Conservation (phyloP, 2,888 invertebrate species). For the Argyra leucocephala region DNA sequence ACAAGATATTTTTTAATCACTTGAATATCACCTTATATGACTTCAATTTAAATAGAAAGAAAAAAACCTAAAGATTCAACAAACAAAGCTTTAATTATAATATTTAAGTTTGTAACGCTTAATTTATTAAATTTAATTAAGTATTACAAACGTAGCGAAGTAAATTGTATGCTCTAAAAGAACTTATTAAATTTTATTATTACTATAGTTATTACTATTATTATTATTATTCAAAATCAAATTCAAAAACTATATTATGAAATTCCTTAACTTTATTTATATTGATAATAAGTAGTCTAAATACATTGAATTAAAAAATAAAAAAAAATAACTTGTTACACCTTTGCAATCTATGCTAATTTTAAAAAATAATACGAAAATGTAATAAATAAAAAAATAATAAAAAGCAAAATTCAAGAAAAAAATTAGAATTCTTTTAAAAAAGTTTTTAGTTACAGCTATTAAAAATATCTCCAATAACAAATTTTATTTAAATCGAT, state of each 20-base stretch:
- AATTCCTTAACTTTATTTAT: background rate
- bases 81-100: no score
- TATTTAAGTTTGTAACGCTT: no score
- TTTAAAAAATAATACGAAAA: background rate
- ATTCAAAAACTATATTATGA: background rate
- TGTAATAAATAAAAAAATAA: background rate
- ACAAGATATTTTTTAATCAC: no score
- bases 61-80: no score
- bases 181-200: no score
- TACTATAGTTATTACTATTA: no score
- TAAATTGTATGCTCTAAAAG: no score
- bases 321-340: constrained; percentile 4
- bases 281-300: constrained; percentile 2
- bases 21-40: no score
- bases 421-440: no score
- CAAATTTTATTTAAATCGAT: background rate
- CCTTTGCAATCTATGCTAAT: constrained; percentile 1
- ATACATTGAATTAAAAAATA: background rate
- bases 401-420: background rate
- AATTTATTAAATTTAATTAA: no score
- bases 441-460: background rate
- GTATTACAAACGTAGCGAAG: no score
- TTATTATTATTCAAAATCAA: background rate
- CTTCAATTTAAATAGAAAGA: no score
- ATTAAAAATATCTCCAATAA: background rate